These are phyloP conservation scores for Latrodectus elegans DNA, from an alignment of 2,888 invertebrate genomes.

Conservation along the genomic window DNA sequence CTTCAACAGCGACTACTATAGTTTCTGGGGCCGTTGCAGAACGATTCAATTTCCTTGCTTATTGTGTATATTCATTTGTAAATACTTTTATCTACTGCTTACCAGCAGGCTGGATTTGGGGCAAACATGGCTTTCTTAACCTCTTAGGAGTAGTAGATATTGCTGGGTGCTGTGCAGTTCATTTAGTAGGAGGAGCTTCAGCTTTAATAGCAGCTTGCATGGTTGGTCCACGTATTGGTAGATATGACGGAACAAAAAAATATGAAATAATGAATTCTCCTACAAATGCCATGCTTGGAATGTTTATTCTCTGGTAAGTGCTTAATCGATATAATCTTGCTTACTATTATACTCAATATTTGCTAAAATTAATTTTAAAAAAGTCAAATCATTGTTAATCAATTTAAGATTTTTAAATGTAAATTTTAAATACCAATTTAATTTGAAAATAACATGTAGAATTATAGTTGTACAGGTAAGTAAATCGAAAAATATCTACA, in stretches of 20 bases:
- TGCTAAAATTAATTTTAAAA: no score
- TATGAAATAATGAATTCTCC: constrained; percentile 89
- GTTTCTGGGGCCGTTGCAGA: constrained; percentile 97
- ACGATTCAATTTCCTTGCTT: constrained; percentile 85
- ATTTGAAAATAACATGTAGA: no score
- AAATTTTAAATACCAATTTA: no score
- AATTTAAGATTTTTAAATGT: no score
- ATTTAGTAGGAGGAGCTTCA: constrained; percentile 85
- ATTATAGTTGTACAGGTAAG: no score
- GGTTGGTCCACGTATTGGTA: constrained; percentile 88
- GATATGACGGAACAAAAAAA: constrained; percentile 83
- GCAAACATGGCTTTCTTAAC: constrained; percentile 73
- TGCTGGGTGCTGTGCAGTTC: constrained; percentile 82
- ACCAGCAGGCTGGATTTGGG: constrained; percentile 80
- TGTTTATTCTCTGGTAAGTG: constrained; percentile 87
- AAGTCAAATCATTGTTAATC: no score
- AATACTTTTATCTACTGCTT: constrained; percentile 93
- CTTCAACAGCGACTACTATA: constrained; percentile 92
- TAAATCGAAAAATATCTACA: no score
- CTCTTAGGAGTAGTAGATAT: constrained; percentile 74
- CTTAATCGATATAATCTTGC: no score
- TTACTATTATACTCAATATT: no score
- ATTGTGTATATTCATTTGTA: constrained; percentile 89
- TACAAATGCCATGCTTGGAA: constrained; percentile 91
- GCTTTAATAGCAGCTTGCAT: constrained; percentile 92